Percentiles rank a stretch among this genome's conserved stretches.
Conservation (phyloP, 2,797 vertebrate genomes). For the Erethizon dorsatum region DNA sequence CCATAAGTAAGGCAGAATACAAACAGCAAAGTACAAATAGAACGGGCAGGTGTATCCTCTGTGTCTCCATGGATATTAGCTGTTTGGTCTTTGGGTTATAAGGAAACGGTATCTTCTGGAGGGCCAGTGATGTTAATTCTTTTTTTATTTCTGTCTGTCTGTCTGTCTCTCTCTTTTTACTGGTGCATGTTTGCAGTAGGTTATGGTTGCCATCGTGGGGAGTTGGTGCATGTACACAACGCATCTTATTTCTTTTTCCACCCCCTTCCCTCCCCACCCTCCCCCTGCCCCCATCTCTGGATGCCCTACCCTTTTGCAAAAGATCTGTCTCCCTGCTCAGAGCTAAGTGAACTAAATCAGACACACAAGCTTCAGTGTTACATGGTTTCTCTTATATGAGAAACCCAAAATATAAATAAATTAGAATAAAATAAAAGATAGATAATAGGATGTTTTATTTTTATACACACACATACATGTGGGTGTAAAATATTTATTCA, state of each 20-base stretch:
- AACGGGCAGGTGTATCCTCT: not conserved
- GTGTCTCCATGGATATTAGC: fast-evolving
- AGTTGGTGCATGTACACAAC: not conserved
- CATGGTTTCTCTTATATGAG: not conserved
- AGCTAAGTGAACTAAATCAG: not conserved
- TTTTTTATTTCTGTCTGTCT: not conserved
- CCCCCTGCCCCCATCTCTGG: not conserved
- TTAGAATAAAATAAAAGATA: not conserved
- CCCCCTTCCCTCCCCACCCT: not conserved
- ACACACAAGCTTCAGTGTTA: not conserved
- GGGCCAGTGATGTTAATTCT: not conserved
- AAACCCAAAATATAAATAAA: not conserved
- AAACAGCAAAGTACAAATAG: not conserved
- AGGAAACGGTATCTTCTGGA: not conserved
- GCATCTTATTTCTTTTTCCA: not conserved
- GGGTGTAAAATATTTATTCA: not conserved
- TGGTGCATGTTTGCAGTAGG: not conserved
- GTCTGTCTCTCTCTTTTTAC: not conserved
- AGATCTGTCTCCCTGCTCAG: not conserved
- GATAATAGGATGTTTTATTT: not conserved
- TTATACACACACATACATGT: not conserved
- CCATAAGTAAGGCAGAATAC: not conserved
- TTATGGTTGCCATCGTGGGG: not conserved
- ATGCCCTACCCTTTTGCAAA: not conserved
- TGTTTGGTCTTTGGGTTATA: not conserved